phyloP scores from a whole-genome alignment of 2,888 invertebrate species.

The Clepsis dumicolana region DNA sequence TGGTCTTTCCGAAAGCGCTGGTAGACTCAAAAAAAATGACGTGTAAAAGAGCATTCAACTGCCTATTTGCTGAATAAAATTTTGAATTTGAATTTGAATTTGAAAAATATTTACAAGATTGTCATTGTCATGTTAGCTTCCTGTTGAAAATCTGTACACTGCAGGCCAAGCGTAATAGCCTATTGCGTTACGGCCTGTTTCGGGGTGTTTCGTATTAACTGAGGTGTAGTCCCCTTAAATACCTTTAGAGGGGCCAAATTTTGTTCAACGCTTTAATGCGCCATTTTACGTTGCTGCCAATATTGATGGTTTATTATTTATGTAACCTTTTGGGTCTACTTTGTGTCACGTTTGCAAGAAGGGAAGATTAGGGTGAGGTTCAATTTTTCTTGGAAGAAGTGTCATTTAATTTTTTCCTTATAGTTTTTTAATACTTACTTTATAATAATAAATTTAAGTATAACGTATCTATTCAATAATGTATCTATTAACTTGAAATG shows the following conservation, averaged over 20 bases:
- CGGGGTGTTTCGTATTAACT: constrained; percentile 28
- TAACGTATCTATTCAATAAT: too few relatives aligned
- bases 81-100: too few relatives aligned
- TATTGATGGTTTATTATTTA: constrained; percentile 25
- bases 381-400: neutral
- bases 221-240: constrained; percentile 26
- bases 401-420: too few relatives aligned
- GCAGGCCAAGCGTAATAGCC: constrained; percentile 10
- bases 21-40: too few relatives aligned
- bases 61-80: too few relatives aligned
- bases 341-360: neutral
- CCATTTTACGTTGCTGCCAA: constrained; percentile 11
- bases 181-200: constrained; percentile 29
- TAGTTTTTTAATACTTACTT: neutral
- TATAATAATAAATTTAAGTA: neutral
- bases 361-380: neutral
- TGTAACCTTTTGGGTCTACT: neutral
- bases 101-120: too few relatives aligned
- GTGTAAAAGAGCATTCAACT: too few relatives aligned
- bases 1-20: too few relatives aligned
- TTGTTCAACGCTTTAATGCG: constrained; percentile 14
- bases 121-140: neutral
- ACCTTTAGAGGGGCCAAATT: constrained; percentile 26
- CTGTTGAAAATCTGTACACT: constrained; percentile 24
- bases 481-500: too few relatives aligned